Evolutionary conservation across 2,797 vertebrate genomes (phyloP), one percentile per base, ranked within the genome.

Genomic region (Eospalax fontanierii): DNA sequence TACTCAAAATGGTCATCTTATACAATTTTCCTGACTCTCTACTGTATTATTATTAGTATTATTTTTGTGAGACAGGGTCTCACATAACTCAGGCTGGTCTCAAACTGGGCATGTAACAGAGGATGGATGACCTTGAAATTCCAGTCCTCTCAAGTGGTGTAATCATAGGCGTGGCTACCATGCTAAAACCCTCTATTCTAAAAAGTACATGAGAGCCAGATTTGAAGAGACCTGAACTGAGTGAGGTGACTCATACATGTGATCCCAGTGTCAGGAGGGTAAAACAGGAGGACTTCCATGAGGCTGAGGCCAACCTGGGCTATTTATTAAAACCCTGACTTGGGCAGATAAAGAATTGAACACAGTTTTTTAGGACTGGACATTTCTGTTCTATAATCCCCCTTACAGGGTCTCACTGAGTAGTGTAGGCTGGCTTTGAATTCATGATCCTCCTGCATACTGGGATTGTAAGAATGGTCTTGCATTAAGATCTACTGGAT

Each of bases 401-500:
- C 28, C 19, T 66, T 18, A 73, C 30, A 90, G 18, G 9, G 30
- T 46, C 33, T 65, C 9, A 65, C 9, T 90, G 46, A n/a, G 38
- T 30, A 63, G 38, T 12, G 40, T 22, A 83, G 50, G 24, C 35
- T 76, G 61, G 61, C 35, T 21, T 66, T 50, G 24, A 84, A 85
- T 35, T 85, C 38, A 24, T 28, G 26, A 85, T 19, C 14, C 19
- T 43, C 59, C 35, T 26, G 6, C n/a, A 4, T 19, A 54, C 57
- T 74, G 30, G 38, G 22, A 90, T 28, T 73, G 14, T 15, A 90
- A 61, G 38, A 71, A 82, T 46, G 21, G 40, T 30, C 35, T 85
- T 71, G 91, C 22, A 75, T 18, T 87, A 89, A 73, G 18, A 89
- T 94, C 66, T 78, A 84, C 43, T 50, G 22, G 28, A 94, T 40